Evolutionary conservation across 2,113 vertebrate genomes (phyloP).

Genomic region (Phyllopteryx taeniolatus): DNA sequence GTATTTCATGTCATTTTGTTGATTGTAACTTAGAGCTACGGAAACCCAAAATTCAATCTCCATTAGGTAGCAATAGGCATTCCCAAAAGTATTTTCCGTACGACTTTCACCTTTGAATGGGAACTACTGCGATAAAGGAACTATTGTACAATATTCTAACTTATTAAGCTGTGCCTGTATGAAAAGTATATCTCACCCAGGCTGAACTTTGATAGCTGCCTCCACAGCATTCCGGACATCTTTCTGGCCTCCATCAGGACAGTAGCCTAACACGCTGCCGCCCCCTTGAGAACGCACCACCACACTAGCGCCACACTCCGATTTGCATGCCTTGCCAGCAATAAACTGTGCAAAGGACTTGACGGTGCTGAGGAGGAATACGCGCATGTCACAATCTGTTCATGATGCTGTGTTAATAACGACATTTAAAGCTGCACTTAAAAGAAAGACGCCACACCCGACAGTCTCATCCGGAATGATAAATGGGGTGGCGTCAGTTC

Average conservation of each 20-base stretch:
- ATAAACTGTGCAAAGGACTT: slow-evolving; percentile 76
- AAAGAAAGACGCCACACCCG: slow-evolving; percentile 52
- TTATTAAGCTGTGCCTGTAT: no score
- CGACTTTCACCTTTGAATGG: no score
- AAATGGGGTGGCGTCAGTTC: slow-evolving; percentile 36
- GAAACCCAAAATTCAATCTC: no score
- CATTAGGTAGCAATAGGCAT: no score
- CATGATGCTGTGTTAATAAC: background rate
- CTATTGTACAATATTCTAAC: no score
- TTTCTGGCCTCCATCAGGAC: slow-evolving; percentile 80
- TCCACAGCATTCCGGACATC: slow-evolving; percentile 83
- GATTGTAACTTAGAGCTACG: no score
- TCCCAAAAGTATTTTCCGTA: no score
- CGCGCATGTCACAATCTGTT: background rate
- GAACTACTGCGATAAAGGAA: no score
- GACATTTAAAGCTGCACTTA: background rate
- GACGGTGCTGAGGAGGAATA: slow-evolving; percentile 59
- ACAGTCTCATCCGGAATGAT: slow-evolving; percentile 55
- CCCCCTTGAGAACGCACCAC: slow-evolving; percentile 68
- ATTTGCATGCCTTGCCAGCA: slow-evolving; percentile 76
- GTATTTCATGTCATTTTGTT: no score
- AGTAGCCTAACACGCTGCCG: slow-evolving; percentile 60
- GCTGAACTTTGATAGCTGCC: slow-evolving; percentile 76
- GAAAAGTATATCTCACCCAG: slow-evolving; percentile 67
- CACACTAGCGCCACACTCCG: slow-evolving; percentile 76